These are phyloP conservation scores for Colinus virginianus DNA, from an alignment of 2,113 vertebrate species.

Conservation along the genomic window DNA sequence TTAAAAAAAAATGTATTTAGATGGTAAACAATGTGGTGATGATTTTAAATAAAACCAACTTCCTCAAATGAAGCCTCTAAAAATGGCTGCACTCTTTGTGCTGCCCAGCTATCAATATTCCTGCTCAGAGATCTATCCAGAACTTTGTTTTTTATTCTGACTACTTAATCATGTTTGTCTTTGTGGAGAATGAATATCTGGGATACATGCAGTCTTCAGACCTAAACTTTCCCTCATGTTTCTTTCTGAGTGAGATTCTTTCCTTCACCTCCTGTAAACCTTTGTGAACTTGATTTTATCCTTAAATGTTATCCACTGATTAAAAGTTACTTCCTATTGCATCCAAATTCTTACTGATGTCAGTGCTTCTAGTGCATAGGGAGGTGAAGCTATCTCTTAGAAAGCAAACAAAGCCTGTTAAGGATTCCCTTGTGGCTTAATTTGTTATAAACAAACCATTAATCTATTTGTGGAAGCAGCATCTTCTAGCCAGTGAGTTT, in stretches of 20 bases:
- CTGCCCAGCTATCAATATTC: not conserved
- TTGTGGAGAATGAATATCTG: not conserved
- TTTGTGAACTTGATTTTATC: not conserved
- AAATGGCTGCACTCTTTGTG: not conserved
- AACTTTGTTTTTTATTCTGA: not conserved
- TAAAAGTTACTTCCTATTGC: not conserved
- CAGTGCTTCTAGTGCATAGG: not conserved
- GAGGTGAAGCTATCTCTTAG: not conserved
- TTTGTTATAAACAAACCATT: constrained; percentile 32
- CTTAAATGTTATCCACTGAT: not conserved
- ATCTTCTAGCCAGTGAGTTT: constrained; percentile 15
- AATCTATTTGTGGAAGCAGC: constrained; percentile 11
- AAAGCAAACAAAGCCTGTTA: constrained; percentile 6
- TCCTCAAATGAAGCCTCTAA: not conserved
- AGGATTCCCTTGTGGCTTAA: constrained; percentile 20
- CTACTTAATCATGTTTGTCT: not conserved
- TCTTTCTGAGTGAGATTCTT: not conserved
- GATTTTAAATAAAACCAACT: not conserved
- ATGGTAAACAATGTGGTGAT: not conserved
- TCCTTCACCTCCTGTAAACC: not conserved
- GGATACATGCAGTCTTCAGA: not conserved
- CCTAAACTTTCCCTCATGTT: not conserved
- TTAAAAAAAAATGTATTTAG: not conserved
- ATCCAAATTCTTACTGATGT: not conserved
- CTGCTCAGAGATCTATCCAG: not conserved